phyloP scores from a whole-genome alignment of 92 coral and sea anemone species.

The Phymanthus crucifer region DNA sequence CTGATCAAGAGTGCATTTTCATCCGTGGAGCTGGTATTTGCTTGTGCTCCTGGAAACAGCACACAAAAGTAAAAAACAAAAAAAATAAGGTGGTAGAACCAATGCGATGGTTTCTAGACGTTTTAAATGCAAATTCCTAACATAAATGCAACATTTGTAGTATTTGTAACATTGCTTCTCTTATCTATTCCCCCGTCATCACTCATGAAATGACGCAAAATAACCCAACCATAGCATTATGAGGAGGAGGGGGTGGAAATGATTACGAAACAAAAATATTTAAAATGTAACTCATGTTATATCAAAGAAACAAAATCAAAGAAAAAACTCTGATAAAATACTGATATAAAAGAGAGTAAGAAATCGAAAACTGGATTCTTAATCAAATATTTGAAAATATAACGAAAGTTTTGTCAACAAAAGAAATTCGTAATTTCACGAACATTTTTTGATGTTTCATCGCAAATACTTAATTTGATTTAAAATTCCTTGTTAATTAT shows the following conservation, averaged over 20 bases:
- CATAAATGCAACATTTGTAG: too few species aligned
- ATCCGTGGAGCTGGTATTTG: slow-evolving; percentile 4
- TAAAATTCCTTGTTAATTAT: not conserved
- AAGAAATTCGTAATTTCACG: not conserved
- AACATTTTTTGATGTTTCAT: not conserved
- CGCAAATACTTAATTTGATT: not conserved
- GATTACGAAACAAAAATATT: not conserved
- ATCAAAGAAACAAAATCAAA: not conserved
- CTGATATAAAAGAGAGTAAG: not conserved
- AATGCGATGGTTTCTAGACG: too few species aligned
- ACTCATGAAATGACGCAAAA: not conserved
- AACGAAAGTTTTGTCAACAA: not conserved
- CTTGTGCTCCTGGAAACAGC: slow-evolving; percentile 6
- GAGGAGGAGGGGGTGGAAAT: not conserved
- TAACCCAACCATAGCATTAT: not conserved
- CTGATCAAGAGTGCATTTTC: slow-evolving; percentile 9
- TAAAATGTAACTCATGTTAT: not conserved
- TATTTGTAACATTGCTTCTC: too few species aligned
- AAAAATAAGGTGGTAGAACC: too few species aligned
- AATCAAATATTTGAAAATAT: not conserved
- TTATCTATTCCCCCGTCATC: too few species aligned
- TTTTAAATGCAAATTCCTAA: too few species aligned
- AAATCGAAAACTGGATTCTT: not conserved
- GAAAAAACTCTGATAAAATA: not conserved
- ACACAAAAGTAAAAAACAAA: too few species aligned